These are phyloP conservation scores for Hypanus sabinus DNA, from an alignment of 2,113 vertebrate genomes.

Conservation along the genomic window DNA sequence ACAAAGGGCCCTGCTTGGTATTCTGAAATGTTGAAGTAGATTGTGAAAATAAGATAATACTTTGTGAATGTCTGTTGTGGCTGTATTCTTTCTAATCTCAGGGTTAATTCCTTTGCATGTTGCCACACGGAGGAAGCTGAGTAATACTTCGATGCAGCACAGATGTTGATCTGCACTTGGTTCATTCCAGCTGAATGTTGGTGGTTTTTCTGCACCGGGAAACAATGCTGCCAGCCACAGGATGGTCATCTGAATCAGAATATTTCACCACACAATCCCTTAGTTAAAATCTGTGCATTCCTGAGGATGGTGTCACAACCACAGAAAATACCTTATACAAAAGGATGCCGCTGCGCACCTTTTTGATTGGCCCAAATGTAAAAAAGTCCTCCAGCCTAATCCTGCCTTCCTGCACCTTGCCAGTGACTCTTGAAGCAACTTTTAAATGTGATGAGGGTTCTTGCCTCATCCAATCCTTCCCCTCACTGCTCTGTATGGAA, in stretches of 20 bases:
- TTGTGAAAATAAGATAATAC: background rate
- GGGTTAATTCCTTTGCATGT: background rate
- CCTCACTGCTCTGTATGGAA: too few species aligned
- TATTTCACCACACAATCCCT: background rate
- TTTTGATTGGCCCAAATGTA: too few species aligned
- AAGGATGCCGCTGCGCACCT: too few species aligned
- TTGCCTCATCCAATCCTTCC: too few species aligned
- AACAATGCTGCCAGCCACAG: background rate
- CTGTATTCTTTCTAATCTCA: background rate
- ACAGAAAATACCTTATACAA: background rate
- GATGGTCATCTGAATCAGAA: background rate
- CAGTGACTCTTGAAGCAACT: too few species aligned
- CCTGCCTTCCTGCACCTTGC: too few species aligned
- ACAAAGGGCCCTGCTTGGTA: background rate
- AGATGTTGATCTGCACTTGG: background rate
- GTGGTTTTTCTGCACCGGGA: background rate
- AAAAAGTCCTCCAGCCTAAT: too few species aligned
- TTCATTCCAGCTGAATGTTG: background rate
- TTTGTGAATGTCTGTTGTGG: background rate
- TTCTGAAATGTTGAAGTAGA: background rate
- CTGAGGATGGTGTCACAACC: background rate
- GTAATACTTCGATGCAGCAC: background rate
- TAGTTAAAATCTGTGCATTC: background rate
- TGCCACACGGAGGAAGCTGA: slow-evolving; percentile 1
- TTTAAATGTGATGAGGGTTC: too few species aligned